These are phyloP conservation scores for Solea senegalensis DNA, from an alignment of 2,113 vertebrate genomes.

Conservation along the genomic window DNA sequence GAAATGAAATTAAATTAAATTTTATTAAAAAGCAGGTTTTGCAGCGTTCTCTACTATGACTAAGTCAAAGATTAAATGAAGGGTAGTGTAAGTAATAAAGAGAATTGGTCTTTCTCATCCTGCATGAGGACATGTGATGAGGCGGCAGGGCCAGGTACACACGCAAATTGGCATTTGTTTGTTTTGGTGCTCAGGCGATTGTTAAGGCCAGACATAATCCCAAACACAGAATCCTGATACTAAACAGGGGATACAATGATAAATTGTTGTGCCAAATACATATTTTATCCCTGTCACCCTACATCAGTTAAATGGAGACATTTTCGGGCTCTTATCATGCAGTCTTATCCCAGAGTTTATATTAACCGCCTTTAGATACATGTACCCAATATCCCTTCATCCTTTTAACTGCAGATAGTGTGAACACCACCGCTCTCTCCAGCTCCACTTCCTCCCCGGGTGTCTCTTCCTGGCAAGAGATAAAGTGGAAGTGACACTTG, in stretches of 20 bases:
- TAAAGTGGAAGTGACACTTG: conserved; percentile 57
- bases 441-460: conserved; percentile 7
- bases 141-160: too few species aligned
- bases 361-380: conserved; percentile 5
- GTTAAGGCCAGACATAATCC: too few species aligned
- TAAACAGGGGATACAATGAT: conserved; percentile 2
- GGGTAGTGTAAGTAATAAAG: too few species aligned
- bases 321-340: background rate
- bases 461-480: conserved; percentile 45
- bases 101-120: too few species aligned
- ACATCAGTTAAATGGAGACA: background rate
- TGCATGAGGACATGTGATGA: too few species aligned
- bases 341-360: background rate
- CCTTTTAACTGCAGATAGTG: conserved; percentile 23
- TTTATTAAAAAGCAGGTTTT: too few species aligned
- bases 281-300: background rate
- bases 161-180: too few species aligned
- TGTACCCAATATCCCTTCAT: background rate
- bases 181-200: too few species aligned
- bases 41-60: too few species aligned
- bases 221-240: background rate
- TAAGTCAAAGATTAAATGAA: too few species aligned
- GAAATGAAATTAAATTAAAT: too few species aligned
- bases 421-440: conserved; percentile 8
- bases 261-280: background rate